Conservation (phyloP, 2,888 invertebrate genomes). For the Rotaria sp. region DNA sequence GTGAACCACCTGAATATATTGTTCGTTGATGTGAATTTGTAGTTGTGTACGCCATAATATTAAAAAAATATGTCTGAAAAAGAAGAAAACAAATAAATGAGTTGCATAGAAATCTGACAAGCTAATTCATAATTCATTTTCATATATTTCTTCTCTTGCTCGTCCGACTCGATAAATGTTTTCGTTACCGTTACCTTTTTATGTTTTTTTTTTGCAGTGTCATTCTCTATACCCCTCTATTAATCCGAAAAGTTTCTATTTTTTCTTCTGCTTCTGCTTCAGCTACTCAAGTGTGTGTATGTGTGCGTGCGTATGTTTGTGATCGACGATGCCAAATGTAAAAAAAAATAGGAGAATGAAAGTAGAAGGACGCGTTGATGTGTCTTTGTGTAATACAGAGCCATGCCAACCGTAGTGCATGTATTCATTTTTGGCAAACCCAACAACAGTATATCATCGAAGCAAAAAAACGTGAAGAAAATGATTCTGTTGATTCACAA, state of each 20-base stretch:
- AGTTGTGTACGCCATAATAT: neutral
- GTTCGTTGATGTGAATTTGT: neutral
- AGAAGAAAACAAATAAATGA: neutral
- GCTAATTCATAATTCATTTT: neutral
- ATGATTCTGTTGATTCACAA: neutral
- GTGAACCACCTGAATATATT: neutral
- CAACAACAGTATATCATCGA: neutral
- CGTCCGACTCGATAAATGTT: neutral
- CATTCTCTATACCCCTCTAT: neutral
- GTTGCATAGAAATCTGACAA: neutral
- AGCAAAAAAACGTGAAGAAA: neutral
- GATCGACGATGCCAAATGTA: neutral
- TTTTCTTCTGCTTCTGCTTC: neutral
- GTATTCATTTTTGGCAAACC: neutral
- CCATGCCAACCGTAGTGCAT: neutral
- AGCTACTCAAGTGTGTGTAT: neutral
- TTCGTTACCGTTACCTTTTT: neutral
- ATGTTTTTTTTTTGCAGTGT: neutral
- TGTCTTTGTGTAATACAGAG: neutral
- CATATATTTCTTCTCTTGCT: neutral
- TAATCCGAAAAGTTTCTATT: neutral
- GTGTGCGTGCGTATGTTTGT: neutral
- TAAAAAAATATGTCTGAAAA: neutral
- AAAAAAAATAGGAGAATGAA: neutral
- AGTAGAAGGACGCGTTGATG: neutral